These are phyloP conservation scores for Lepus oiostolus DNA, from an alignment of 2,797 vertebrate genomes.

Conservation along the genomic window DNA sequence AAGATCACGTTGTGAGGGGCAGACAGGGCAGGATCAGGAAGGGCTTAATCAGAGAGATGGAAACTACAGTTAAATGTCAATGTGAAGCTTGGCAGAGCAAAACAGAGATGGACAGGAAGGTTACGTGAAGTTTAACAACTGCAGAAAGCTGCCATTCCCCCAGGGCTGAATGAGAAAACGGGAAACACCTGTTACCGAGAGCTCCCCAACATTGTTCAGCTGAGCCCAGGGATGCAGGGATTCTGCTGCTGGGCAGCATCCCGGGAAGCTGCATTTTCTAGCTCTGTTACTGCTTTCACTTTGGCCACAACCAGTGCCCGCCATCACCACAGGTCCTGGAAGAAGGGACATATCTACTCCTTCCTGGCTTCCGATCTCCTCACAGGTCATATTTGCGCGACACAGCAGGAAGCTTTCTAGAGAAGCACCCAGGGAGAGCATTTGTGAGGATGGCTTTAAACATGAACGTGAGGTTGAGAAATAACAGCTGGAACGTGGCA, in stretches of 20 bases:
- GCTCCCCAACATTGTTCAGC: no score
- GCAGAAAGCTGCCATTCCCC: neutral
- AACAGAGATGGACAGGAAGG: neutral
- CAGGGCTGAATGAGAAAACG: neutral
- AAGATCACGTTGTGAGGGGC: neutral
- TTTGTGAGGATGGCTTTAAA: neutral
- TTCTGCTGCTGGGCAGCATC: rapidly evolving
- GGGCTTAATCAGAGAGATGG: neutral
- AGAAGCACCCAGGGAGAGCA: no score
- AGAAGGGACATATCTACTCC: neutral
- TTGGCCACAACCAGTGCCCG: neutral
- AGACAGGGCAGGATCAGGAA: neutral
- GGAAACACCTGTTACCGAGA: no score
- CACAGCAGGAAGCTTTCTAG: neutral
- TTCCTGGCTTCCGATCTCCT: neutral
- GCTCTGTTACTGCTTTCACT: neutral
- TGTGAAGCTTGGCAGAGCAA: neutral
- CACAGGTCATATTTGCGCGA: neutral
- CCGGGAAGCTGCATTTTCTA: no score
- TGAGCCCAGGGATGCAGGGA: neutral
- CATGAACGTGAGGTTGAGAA: neutral
- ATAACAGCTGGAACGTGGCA: neutral
- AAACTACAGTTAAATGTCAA: neutral
- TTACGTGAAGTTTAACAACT: neutral
- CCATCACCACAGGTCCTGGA: no score